These are phyloP conservation scores for Pteromalus puparum DNA, from an alignment of 1,140 invertebrate genomes.

Conservation along the genomic window DNA sequence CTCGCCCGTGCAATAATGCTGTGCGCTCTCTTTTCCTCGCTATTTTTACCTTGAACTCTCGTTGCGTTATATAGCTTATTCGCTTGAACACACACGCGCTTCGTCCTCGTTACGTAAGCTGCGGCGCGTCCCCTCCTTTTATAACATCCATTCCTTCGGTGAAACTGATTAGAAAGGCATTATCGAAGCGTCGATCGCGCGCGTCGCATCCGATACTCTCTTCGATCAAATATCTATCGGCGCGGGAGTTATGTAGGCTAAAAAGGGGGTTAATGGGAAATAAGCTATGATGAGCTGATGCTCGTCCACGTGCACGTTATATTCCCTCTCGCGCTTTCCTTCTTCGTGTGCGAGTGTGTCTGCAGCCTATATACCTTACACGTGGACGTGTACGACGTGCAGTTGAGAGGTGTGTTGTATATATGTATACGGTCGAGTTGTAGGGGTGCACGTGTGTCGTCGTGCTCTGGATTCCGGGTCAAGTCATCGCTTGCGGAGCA, in stretches of 20 bases:
- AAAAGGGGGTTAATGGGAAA: constrained; percentile 47
- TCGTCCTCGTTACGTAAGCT: neutral
- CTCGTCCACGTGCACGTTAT: neutral
- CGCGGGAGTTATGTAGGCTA: neutral
- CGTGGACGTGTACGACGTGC: no score
- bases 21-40: neutral
- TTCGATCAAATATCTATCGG: constrained; percentile 14
- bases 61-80: neutral
- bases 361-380: neutral
- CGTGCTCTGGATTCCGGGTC: constrained; percentile 30
- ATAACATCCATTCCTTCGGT: neutral
- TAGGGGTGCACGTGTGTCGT: neutral
- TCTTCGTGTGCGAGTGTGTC: neutral
- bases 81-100: no score
- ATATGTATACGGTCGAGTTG: neutral
- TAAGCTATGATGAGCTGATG: neutral
- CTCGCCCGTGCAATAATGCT: neutral
- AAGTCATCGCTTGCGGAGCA: constrained; percentile 17
- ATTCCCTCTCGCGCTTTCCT: neutral
- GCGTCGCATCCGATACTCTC: neutral
- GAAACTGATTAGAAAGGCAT: constrained; percentile 42
- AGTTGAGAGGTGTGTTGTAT: neutral
- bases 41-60: neutral
- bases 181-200: constrained; percentile 3
- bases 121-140: no score